Evolutionary conservation across 2,888 invertebrate species (phyloP).

Genomic region (Sesia bembeciformis): DNA sequence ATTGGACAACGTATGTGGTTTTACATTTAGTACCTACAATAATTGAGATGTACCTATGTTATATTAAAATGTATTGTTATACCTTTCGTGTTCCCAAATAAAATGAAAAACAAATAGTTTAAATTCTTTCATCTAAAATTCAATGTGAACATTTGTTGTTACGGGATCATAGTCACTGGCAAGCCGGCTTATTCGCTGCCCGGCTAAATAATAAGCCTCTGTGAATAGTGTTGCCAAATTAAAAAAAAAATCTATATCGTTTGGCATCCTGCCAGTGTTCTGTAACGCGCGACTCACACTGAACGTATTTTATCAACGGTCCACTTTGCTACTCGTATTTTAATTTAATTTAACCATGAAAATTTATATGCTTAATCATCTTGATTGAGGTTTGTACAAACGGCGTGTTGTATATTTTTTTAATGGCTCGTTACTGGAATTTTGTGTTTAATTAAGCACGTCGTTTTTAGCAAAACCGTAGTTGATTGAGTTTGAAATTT

Average conservation of each 20-base stretch:
- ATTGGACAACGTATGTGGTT: no score
- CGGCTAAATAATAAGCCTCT: neutral
- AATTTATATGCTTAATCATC: constrained; percentile 4
- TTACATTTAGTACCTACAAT: no score
- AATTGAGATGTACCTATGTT: no score
- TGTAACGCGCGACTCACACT: constrained; percentile 4
- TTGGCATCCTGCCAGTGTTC: constrained; percentile 10
- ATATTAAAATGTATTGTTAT: no score
- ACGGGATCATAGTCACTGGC: neutral
- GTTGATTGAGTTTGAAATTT: no score
- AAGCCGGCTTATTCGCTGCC: neutral
- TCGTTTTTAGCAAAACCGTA: no score
- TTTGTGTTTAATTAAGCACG: no score
- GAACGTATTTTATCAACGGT: constrained; percentile 1
- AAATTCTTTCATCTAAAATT: no score
- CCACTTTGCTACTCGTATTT: neutral
- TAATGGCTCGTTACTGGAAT: no score
- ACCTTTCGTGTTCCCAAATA: no score
- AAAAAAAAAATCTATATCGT: constrained; percentile 12
- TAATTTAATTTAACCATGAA: constrained; percentile 3
- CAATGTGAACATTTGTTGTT: neutral
- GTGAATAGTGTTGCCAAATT: constrained; percentile 11
- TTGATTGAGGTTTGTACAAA: neutral
- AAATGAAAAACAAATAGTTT: no score
- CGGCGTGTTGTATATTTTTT: no score